These are phyloP conservation scores for Portevinia maculata DNA, from an alignment of 2,888 invertebrate genomes.

Conservation along the genomic window DNA sequence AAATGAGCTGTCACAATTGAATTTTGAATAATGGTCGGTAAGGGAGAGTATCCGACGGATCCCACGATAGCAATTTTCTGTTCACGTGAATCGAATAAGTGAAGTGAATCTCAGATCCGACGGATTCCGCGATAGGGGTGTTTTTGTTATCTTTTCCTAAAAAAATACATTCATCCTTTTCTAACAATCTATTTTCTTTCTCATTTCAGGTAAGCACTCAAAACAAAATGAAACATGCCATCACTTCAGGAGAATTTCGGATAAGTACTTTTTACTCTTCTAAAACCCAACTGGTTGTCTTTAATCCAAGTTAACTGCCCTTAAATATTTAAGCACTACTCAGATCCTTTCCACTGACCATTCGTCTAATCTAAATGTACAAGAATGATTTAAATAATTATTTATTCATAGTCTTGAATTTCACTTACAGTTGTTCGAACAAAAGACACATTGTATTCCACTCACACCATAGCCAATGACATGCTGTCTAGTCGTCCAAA, in stretches of 20 bases:
- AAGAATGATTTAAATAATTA: constrained; percentile 29
- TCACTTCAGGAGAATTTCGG: neutral
- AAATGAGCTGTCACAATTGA: too few relatives aligned
- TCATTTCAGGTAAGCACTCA: too few relatives aligned
- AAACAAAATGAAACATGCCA: too few relatives aligned
- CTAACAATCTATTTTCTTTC: too few relatives aligned
- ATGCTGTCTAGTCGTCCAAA: neutral
- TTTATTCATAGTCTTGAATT: constrained; percentile 44
- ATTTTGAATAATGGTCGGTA: too few relatives aligned
- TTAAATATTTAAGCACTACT: neutral
- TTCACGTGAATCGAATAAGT: too few relatives aligned
- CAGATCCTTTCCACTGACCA: neutral
- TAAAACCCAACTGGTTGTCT: neutral
- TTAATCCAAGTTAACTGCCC: neutral
- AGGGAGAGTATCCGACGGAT: too few relatives aligned
- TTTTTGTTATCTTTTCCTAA: too few relatives aligned
- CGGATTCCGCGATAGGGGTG: too few relatives aligned
- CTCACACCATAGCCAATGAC: neutral
- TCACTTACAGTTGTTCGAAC: constrained; percentile 31
- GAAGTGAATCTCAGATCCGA: too few relatives aligned
- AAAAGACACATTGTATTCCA: constrained; percentile 21
- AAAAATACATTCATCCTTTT: too few relatives aligned
- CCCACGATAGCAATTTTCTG: too few relatives aligned
- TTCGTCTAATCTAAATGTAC: neutral
- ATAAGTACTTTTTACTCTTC: neutral